These are phyloP conservation scores for Eufriesea mexicana DNA, from an alignment of 1,140 invertebrate genomes.

Conservation along the genomic window DNA sequence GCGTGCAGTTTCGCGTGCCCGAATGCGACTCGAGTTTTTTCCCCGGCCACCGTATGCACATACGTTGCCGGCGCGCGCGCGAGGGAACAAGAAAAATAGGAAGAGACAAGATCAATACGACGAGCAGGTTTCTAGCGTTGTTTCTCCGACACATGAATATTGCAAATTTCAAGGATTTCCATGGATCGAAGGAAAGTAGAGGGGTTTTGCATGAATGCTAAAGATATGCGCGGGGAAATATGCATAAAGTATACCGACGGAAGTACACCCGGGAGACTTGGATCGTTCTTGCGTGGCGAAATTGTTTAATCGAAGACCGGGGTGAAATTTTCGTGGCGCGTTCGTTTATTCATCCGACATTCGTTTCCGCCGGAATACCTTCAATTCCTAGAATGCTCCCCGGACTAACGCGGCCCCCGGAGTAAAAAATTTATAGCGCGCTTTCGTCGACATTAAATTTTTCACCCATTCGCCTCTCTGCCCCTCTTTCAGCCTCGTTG, in stretches of 20 bases:
- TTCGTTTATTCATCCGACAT: neutral
- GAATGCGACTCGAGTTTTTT: neutral
- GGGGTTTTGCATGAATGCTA: slow-evolving; percentile 5
- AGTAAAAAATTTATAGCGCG: neutral
- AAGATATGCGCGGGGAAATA: slow-evolving; percentile 23
- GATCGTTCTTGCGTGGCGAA: slow-evolving; percentile 3
- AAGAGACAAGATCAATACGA: slow-evolving; percentile 5
- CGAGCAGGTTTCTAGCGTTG: neutral
- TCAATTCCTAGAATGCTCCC: neutral
- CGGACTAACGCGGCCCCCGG: neutral
- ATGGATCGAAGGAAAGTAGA: slow-evolving; percentile 19
- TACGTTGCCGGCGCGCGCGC: neutral
- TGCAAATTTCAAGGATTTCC: slow-evolving; percentile 27
- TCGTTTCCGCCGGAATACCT: neutral
- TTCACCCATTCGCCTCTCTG: neutral
- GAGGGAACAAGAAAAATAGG: slow-evolving; percentile 1
- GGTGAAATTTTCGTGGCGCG: slow-evolving; percentile 6
- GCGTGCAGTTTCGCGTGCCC: neutral
- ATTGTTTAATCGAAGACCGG: slow-evolving; percentile 25
- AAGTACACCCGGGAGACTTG: neutral
- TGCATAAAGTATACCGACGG: slow-evolving; percentile 12
- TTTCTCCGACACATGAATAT: slow-evolving; percentile 18
- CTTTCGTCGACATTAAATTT: slow-evolving; percentile 5
- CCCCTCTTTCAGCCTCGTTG: neutral
- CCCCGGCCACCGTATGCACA: neutral